Evolutionary conservation across 2,113 vertebrate species (phyloP).

Genomic region (Dissostichus mawsoni): DNA sequence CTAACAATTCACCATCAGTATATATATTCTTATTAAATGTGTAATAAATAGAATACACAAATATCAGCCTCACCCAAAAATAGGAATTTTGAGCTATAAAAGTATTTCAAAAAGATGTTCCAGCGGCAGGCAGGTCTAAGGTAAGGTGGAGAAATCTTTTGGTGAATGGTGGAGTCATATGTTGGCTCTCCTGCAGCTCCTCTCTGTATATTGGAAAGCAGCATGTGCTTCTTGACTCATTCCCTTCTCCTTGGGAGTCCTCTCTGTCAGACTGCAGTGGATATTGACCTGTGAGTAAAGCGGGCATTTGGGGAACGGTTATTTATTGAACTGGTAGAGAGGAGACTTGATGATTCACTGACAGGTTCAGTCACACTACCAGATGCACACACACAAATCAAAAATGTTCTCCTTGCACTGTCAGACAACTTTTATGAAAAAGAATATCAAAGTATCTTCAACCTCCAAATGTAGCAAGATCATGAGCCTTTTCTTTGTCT

Average conservation of each 20-base stretch:
- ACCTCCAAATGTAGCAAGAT: slow-evolving; percentile 15
- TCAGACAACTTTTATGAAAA: slow-evolving; percentile 26
- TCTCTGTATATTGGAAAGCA: slow-evolving; percentile 58
- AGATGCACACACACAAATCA: slow-evolving; percentile 33
- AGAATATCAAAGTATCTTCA: slow-evolving; percentile 32
- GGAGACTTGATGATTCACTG: slow-evolving; percentile 67
- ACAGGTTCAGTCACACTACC: slow-evolving; percentile 47
- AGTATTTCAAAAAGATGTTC: neutral
- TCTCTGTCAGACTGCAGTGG: slow-evolving; percentile 68
- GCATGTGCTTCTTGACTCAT: slow-evolving; percentile 65
- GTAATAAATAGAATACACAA: neutral
- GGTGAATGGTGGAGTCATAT: slow-evolving; percentile 44
- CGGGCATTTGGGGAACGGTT: slow-evolving; percentile 57
- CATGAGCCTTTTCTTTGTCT: slow-evolving; percentile 13
- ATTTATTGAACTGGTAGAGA: slow-evolving; percentile 71
- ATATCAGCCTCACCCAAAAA: neutral
- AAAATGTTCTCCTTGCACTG: slow-evolving; percentile 8
- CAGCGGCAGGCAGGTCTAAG: slow-evolving; percentile 17
- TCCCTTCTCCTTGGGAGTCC: slow-evolving; percentile 65
- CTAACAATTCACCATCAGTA: neutral
- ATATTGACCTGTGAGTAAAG: slow-evolving; percentile 76
- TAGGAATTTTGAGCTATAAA: neutral
- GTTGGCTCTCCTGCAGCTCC: slow-evolving; percentile 27
- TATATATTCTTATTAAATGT: neutral
- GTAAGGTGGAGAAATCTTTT: slow-evolving; percentile 43